Base-by-base conservation (phyloP, 1,140 invertebrate genomes). In the Drosophila pandora region DNA sequence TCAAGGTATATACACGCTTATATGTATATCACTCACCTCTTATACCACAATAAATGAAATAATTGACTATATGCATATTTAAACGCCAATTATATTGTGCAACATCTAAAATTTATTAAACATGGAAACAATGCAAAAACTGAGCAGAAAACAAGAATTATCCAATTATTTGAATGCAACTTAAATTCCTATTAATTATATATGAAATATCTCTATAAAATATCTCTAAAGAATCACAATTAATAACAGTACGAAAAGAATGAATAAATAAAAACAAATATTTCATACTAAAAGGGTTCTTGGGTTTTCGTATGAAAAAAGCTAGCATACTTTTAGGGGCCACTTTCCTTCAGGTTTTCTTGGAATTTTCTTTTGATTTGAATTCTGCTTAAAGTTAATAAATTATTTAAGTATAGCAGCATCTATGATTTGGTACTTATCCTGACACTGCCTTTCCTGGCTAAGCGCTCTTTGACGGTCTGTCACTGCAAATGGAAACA, bases 151-250 rank as follows among this genome's bases (percentile, higher is more conserved):
- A 39, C 60, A 71, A 50, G 28, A 70, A 71, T 71, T 71, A 71
- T 71, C 47, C 60, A 65, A 88, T 87, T 88, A 88, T 88, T 88
- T 88, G 72, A 88, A 88, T 67, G 83, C 79, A 88, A 88, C 83
- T 88, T 88, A 76, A 88, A 88, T 88, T 88, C 83, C 83, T 88
- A 88, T 88, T 88, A 88, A 88, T 88, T 88, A 88, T 88, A 88
- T 83, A 77, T 67, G 63, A 77, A 83, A 83, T 85, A 88, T 87
- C 78, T 81, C 73, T 83, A 79, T 79, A 57, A 79, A 88, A 85
- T 78, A 87, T 87, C 76, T 79, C 81, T 83, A 78, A 87, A 72
- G 73, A 88, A 76, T 64, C 78, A 85, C 74, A 75, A 78, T 87
- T 87, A 82, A 82, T 75, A 81, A 76, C 72, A 78, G 47, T 62